Base-by-base conservation (phyloP, 2,797 vertebrate genomes). In the Gymnodraco acuticeps region DNA sequence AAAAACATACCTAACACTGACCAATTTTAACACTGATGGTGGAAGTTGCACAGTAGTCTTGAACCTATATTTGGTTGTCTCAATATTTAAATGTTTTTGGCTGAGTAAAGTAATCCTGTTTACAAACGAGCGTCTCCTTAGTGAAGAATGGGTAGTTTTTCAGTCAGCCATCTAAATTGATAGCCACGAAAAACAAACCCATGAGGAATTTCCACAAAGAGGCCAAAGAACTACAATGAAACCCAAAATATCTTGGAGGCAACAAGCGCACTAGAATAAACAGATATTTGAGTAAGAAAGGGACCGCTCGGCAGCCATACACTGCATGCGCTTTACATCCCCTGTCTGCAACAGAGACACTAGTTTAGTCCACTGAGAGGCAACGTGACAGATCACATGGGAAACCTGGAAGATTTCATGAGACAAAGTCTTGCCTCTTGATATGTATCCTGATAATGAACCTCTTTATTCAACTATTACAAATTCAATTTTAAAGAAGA, bases 201-300 rank as follows among this genome's bases (percentile, higher is more conserved):
- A 23, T 19, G 70, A 82, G 45, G 68, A 75, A 52, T 76, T 83
- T 75, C 66, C 68, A 67, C 58, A 73, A 70, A 78, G 80, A 74
- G 38, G 33, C 19, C 11, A 2, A 79, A 75, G 64, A 78, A 75
- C 71, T 61, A 71, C 78, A 89, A 78, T 84, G 71, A 70, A 70
- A 54, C 77, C 50, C 60, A 75, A 85, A 93, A 91, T 89, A 87
- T 82, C 78, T 65, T 19, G 14, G 71, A 54, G 76, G 52, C 70
- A 82, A 77, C 74, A 75, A 74, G 27, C 64, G 20, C 19, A 64
- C 41, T 62, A 80, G 78, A 77, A 74, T 90, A 91, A 90, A 90
- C 82, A 88, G 68, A 77, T 47, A 61, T 2, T 42, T 43, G 78
- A 63, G 63, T 77, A 84, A 90, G 88, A 87, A 89, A 82, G 61